Base-by-base conservation (phyloP, 2,797 vertebrate species). In the Channallabes apus region DNA sequence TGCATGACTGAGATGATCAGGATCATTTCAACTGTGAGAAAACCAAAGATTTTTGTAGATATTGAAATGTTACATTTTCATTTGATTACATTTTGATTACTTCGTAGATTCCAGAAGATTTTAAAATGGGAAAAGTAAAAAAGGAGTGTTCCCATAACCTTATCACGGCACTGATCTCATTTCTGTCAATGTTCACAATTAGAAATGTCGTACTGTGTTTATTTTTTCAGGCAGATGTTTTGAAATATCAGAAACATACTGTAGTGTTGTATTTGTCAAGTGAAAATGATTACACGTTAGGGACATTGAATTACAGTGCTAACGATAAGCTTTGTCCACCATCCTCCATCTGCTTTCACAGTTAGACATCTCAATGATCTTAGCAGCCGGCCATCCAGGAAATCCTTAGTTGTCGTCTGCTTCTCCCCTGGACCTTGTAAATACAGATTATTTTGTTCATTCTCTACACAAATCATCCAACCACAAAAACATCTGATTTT, bases 321-420 rank as follows among this genome's bases (percentile, higher is more conserved):
- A 54, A 62, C 77, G 82, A 58, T 78, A 78, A 79, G 27, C 27
- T 56, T 46, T 72, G 76, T 84, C 82, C 64, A 27, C 69, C 78
- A 8, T 58, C 27, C 62, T 84, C 83, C 88, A 87, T 90, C 89
- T 90, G 89, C 80, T 88, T 82, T 87, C 84, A 85, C 59, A 80
- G 87, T 90, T 88, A 87, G 85, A 86, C 35, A 59, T 77, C 79
- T 84, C 80, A 85, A 89, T 87, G 88, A 82, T 85, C 73, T 86
- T 88, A 88, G 68, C 89, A 87, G 87, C 83, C 77, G 38, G 82
- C 69, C 51, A 24, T 88, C 54, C 89, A 88, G 87, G 76, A 88
- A 88, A 71, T 82, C 68, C 32, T 87, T 76, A 77, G 35, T 82
- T 75, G 78, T 79, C 14, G 6, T 79, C 32, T 79, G 32, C 58